phyloP scores from a whole-genome alignment of 2,888 invertebrate genomes.

The Perdita meconis region DNA sequence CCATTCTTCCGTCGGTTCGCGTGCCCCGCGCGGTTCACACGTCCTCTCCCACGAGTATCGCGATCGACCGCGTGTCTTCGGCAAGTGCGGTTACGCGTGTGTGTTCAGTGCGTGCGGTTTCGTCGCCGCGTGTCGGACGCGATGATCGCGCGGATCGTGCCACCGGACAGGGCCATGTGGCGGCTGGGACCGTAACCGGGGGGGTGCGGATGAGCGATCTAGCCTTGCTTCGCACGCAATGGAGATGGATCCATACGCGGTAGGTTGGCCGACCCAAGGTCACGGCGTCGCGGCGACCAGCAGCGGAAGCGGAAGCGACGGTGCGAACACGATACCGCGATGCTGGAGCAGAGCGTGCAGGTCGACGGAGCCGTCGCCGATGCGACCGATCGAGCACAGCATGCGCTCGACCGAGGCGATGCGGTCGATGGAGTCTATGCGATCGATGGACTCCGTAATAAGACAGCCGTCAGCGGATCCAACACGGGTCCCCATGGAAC shows the following conservation, averaged over 20 bases:
- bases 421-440: conserved; percentile 83
- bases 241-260: conserved; percentile 85
- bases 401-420: conserved; percentile 81
- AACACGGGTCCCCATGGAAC: conserved; percentile 63
- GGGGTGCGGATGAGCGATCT: conserved; percentile 4
- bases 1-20: background rate
- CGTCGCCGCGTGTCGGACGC: conserved; percentile 13
- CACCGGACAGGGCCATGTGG: conserved; percentile 80
- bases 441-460: conserved; percentile 81
- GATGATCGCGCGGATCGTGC: conserved; percentile 67
- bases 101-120: conserved; percentile 38
- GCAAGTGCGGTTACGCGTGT: conserved; percentile 47
- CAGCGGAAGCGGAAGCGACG: conserved; percentile 59
- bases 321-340: conserved; percentile 71
- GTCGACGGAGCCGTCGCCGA: conserved; percentile 82
- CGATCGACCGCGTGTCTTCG: conserved; percentile 17
- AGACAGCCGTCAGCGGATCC: conserved; percentile 71
- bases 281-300: conserved; percentile 69
- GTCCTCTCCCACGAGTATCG: conserved; percentile 16
- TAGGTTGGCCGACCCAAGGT: conserved; percentile 83
- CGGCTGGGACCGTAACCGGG: conserved; percentile 53
- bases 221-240: conserved; percentile 24
- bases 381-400: conserved; percentile 80
- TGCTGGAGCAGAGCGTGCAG: conserved; percentile 82
- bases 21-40: background rate